Conservation (phyloP, 2,797 vertebrate genomes). For the Onychomys torridus region DNA sequence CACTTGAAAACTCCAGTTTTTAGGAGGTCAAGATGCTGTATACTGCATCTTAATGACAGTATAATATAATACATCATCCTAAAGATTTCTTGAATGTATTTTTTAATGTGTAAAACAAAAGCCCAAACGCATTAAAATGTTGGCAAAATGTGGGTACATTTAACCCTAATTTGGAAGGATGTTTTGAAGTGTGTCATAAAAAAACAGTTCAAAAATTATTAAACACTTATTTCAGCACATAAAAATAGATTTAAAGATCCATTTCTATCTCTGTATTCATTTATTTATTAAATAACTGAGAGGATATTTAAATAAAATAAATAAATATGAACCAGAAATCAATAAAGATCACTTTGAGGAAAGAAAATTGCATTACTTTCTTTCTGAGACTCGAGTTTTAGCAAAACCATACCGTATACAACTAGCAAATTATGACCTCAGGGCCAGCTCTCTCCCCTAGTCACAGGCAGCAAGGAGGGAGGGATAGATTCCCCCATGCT, state of each 20-base stretch:
- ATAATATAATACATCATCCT: background rate
- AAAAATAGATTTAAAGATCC: background rate
- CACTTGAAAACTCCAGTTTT: background rate
- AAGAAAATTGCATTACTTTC: constrained; percentile 17
- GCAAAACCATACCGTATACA: background rate
- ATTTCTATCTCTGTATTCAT: background rate
- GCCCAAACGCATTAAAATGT: background rate
- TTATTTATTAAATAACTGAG: constrained; percentile 7
- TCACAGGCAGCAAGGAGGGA: background rate
- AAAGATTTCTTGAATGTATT: background rate
- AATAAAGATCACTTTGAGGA: background rate
- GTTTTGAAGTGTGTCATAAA: constrained; percentile 33
- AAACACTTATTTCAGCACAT: background rate
- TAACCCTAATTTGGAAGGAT: constrained; percentile 13
- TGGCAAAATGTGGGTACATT: background rate
- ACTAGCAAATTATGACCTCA: background rate
- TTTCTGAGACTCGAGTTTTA: background rate
- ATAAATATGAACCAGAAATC: background rate
- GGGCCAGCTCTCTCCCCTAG: background rate
- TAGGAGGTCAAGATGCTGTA: background rate
- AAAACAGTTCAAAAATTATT: constrained; percentile 24
- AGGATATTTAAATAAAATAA: constrained; percentile 26
- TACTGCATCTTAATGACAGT: background rate
- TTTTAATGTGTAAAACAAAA: constrained; percentile 45
- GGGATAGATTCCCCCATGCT: background rate